phyloP scores from a whole-genome alignment of 2,113 vertebrate species.

The Rallus limicola region DNA sequence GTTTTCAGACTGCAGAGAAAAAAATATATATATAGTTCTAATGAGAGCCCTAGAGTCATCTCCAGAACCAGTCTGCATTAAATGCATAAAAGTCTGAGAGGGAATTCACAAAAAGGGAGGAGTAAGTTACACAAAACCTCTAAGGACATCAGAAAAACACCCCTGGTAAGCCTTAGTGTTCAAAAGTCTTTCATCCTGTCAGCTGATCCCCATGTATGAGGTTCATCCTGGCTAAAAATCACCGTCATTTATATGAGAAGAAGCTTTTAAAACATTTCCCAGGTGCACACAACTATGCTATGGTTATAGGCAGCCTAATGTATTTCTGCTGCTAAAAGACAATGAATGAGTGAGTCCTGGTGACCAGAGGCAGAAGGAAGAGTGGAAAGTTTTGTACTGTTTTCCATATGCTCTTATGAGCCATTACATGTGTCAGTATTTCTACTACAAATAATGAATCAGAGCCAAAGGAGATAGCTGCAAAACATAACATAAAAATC shows the following conservation, averaged over 20 bases:
- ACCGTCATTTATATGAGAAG: background rate
- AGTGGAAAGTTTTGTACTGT: background rate
- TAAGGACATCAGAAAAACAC: background rate
- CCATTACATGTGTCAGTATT: conserved; percentile 1
- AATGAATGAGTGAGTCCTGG: background rate
- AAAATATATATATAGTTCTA: background rate
- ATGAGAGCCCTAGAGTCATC: background rate
- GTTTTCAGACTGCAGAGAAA: background rate
- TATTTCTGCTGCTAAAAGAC: background rate
- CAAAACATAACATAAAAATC: conserved; percentile 25
- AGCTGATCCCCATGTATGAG: background rate
- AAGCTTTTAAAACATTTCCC: background rate
- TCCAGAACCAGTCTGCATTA: background rate
- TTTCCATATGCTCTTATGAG: background rate
- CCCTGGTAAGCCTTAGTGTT: background rate
- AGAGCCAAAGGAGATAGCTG: background rate
- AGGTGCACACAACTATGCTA: background rate
- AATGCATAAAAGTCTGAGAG: background rate
- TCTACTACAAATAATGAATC: background rate
- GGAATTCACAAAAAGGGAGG: background rate
- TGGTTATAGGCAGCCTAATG: background rate
- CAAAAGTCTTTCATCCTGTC: background rate
- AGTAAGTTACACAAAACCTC: background rate
- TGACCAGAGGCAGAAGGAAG: background rate
- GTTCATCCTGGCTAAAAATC: background rate